Conservation (phyloP, 2,888 invertebrate species). For the Neuroscelio doddi region DNA sequence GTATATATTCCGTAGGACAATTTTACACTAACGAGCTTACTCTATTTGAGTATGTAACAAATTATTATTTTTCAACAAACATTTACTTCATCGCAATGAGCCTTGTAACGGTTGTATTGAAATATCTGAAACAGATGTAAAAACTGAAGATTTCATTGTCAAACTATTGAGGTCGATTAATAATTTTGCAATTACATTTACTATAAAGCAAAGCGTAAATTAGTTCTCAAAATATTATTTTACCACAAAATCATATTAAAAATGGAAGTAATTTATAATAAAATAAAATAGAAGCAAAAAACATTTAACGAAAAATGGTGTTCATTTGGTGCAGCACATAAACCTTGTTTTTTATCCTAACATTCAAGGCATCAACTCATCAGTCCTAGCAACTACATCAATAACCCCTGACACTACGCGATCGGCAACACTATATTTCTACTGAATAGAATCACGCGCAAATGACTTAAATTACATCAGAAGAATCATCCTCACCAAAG, state of each 20-base stretch:
- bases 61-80: conserved; percentile 8
- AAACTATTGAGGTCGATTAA: too few relatives aligned
- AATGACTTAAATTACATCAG: conserved; percentile 26
- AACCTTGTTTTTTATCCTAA: conserved; percentile 32
- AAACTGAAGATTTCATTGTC: too few relatives aligned
- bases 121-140: conserved; percentile 1
- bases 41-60: conserved; percentile 5
- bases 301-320: too few relatives aligned
- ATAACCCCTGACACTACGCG: conserved; percentile 34
- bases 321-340: too few relatives aligned
- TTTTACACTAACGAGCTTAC: conserved; percentile 10
- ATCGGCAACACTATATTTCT: conserved; percentile 36
- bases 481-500: conserved; percentile 10
- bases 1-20: conserved; percentile 5
- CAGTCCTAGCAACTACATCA: conserved; percentile 38
- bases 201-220: too few relatives aligned
- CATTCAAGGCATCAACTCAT: conserved; percentile 29
- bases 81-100: background rate
- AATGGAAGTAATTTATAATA: too few relatives aligned
- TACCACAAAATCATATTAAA: too few relatives aligned
- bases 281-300: too few relatives aligned
- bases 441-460: conserved; percentile 31
- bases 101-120: background rate
- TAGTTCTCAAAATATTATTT: too few relatives aligned
- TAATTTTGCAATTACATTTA: too few relatives aligned